Conservation (phyloP, 2,888 invertebrate genomes). For the Congeria kusceri region DNA sequence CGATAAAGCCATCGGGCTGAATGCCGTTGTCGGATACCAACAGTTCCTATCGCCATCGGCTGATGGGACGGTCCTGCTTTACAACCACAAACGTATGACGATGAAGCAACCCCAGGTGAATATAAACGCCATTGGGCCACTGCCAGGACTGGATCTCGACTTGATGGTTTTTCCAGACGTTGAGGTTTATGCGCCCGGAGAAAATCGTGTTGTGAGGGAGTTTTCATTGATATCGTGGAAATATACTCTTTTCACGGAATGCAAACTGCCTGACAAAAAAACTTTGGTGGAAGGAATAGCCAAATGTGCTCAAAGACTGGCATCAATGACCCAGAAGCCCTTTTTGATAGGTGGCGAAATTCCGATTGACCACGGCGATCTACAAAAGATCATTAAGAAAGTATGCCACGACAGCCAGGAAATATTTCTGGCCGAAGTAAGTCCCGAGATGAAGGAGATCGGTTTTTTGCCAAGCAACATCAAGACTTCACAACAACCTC, state of each 20-base stretch:
- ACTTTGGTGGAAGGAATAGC: constrained; percentile 3
- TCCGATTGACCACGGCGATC: not conserved
- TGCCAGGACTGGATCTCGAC: not conserved
- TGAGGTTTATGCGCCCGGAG: not conserved
- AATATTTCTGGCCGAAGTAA: not conserved
- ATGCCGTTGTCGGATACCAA: constrained; percentile 8
- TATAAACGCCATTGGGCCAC: not conserved
- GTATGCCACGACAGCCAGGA: not conserved
- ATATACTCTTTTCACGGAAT: not conserved
- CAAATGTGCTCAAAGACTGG: constrained; percentile 9
- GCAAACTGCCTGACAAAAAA: too few relatives aligned
- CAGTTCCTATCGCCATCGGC: not conserved
- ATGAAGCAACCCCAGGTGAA: constrained; percentile 1
- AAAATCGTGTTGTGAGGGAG: not conserved
- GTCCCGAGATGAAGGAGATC: not conserved
- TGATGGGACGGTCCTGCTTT: not conserved
- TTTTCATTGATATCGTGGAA: constrained; percentile 23
- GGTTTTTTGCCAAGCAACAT: constrained; percentile 10
- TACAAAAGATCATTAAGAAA: not conserved
- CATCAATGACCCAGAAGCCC: not conserved
- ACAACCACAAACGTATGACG: not conserved
- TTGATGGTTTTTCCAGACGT: constrained; percentile 1
- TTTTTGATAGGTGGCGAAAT: constrained; percentile 21
- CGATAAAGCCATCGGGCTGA: not conserved
- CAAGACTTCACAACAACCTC: not conserved